Conservation (phyloP, 2,888 invertebrate species). For the Ormyrus nitidulus region DNA sequence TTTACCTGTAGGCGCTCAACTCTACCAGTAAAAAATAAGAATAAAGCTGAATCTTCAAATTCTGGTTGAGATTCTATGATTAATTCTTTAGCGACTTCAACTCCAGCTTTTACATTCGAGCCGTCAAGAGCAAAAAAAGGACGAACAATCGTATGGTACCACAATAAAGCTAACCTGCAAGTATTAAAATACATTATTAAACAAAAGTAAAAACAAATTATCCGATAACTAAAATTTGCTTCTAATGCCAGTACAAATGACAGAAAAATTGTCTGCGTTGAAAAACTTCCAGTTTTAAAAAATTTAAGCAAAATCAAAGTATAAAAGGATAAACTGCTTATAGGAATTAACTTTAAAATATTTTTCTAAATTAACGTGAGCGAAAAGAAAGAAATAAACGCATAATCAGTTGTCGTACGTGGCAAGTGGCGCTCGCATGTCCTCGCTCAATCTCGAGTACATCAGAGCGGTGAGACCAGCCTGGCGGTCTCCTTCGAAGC, state of each 20-base stretch:
- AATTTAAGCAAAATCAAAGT: too few species aligned
- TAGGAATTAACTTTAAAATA: too few species aligned
- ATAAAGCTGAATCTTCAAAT: slow-evolving; percentile 80
- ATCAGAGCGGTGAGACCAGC: slow-evolving; percentile 79
- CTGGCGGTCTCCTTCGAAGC: slow-evolving; percentile 81
- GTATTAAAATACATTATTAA: not conserved
- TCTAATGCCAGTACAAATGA: not conserved
- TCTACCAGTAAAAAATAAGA: slow-evolving; percentile 82
- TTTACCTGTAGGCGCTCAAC: slow-evolving; percentile 80
- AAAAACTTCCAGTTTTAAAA: too few species aligned
- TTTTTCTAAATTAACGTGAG: too few species aligned
- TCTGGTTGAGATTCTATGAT: slow-evolving; percentile 77
- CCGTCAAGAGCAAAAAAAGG: slow-evolving; percentile 83
- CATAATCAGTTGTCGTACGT: slow-evolving; percentile 75
- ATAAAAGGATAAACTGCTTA: too few species aligned
- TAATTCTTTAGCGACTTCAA: slow-evolving; percentile 77
- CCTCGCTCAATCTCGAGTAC: slow-evolving; percentile 79
- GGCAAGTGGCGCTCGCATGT: slow-evolving; percentile 83
- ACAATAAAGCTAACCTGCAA: slow-evolving; percentile 73
- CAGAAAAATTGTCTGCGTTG: too few species aligned
- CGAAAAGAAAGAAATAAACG: not conserved
- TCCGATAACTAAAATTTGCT: not conserved
- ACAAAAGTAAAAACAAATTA: not conserved
- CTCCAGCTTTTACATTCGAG: slow-evolving; percentile 79
- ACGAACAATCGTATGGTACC: slow-evolving; percentile 83